phyloP scores from a whole-genome alignment of 2,888 invertebrate genomes.

The Branchellion lobata region DNA sequence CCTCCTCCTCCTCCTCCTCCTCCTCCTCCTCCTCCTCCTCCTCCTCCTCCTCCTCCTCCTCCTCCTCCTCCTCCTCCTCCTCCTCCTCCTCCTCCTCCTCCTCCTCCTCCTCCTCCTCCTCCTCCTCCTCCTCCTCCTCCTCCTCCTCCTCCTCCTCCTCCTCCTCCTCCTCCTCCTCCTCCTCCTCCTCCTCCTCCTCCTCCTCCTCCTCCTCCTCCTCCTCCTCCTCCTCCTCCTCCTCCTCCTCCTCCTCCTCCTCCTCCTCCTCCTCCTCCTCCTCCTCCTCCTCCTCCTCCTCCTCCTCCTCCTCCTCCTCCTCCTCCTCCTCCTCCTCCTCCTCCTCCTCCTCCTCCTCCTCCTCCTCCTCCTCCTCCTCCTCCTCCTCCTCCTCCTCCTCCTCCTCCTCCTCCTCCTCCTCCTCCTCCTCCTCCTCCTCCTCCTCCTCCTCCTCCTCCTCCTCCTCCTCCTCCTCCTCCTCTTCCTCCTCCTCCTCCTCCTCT shows the following conservation, averaged over 20 bases:
- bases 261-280: not conserved
- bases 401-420: not conserved
- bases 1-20: not conserved
- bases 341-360: not conserved
- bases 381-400: not conserved
- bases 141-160: not conserved
- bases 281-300: not conserved
- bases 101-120: not conserved
- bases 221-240: not conserved
- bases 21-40: not conserved
- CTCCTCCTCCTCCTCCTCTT: not conserved
- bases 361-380: not conserved
- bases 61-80: too few species aligned
- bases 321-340: not conserved
- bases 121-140: not conserved
- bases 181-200: not conserved
- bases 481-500: not conserved
- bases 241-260: slow-evolving; percentile 9
- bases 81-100: not conserved
- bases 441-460: not conserved
- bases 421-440: not conserved
- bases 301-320: not conserved
- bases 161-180: not conserved
- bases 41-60: too few species aligned
- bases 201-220: not conserved